phyloP scores from a whole-genome alignment of 2,888 invertebrate genomes.

The Ashinkailepas kermadecensis region DNA sequence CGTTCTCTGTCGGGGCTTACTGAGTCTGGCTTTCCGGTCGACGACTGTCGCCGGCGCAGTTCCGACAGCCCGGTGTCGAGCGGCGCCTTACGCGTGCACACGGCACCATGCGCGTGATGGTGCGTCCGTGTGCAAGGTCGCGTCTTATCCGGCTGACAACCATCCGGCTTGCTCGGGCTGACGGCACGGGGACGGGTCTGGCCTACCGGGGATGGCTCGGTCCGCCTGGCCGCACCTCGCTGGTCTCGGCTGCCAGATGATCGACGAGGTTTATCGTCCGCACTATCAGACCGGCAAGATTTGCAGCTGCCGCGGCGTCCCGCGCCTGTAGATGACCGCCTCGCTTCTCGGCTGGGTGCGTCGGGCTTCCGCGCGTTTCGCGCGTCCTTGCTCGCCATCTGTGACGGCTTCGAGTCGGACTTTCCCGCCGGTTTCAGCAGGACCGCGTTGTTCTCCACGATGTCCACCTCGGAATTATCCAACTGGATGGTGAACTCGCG shows the following conservation, averaged over 20 bases:
- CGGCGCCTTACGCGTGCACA: neutral
- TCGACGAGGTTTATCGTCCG: too few relatives aligned
- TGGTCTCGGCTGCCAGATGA: neutral
- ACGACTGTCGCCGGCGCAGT: neutral
- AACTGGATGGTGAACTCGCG: neutral
- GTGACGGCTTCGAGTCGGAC: neutral
- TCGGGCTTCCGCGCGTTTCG: neutral
- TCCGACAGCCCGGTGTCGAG: neutral
- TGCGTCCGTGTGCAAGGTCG: neutral
- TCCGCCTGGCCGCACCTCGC: neutral
- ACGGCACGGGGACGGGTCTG: neutral
- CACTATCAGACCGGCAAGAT: neutral
- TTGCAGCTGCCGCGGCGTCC: neutral
- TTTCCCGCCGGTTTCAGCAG: neutral
- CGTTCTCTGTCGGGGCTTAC: neutral
- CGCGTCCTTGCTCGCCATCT: neutral
- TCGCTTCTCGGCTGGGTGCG: neutral
- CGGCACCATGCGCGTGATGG: neutral
- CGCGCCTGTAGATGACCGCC: neutral
- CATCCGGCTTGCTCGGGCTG: neutral
- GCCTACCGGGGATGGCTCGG: neutral
- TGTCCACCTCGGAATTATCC: neutral
- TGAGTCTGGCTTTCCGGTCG: neutral
- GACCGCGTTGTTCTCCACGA: neutral
- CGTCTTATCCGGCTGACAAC: neutral